A percentile compares a stretch with the other conserved stretches of the same genome.
Conservation (phyloP, 2,797 vertebrate genomes). For the Danio aesculapii region DNA sequence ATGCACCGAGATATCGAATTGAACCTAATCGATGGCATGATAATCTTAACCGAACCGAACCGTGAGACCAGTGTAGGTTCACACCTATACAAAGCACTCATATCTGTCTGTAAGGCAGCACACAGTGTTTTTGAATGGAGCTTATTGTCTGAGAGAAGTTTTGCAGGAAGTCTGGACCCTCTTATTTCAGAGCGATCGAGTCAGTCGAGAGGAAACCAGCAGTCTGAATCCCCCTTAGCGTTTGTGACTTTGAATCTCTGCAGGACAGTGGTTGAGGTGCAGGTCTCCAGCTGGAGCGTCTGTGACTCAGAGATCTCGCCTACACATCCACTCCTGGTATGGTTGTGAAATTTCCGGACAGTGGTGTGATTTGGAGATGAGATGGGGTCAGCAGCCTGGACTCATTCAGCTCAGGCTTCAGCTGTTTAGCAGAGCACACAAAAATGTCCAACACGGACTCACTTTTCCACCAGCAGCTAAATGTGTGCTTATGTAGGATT, state of each 20-base stretch:
- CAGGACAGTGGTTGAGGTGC: slow-evolving; percentile 1
- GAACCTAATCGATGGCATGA: too few species aligned
- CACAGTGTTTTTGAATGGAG: not conserved
- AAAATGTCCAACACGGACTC: slow-evolving; percentile 16
- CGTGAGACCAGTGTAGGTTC: too few species aligned
- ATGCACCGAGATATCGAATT: too few species aligned
- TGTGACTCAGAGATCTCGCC: not conserved
- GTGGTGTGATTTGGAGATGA: slow-evolving; percentile 20
- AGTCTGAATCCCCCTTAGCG: slow-evolving; percentile 7
- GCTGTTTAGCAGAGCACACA: slow-evolving; percentile 34
- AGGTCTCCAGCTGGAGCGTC: not conserved
- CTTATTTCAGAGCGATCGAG: slow-evolving; percentile 12
- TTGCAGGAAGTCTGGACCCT: not conserved
- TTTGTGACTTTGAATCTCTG: slow-evolving; percentile 9
- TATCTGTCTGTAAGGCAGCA: not conserved
- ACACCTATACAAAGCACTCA: too few species aligned
- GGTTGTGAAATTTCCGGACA: not conserved
- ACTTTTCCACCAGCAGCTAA: not conserved
- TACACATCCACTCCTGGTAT: not conserved
- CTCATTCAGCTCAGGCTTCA: slow-evolving; percentile 8
- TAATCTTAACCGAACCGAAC: too few species aligned
- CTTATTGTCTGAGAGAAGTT: not conserved
- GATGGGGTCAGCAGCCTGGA: slow-evolving; percentile 1
- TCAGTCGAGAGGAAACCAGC: slow-evolving; percentile 33
- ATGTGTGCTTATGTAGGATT: not conserved